Base-by-base conservation (phyloP, 2,888 invertebrate genomes). In the Drosophila mimetica region DNA sequence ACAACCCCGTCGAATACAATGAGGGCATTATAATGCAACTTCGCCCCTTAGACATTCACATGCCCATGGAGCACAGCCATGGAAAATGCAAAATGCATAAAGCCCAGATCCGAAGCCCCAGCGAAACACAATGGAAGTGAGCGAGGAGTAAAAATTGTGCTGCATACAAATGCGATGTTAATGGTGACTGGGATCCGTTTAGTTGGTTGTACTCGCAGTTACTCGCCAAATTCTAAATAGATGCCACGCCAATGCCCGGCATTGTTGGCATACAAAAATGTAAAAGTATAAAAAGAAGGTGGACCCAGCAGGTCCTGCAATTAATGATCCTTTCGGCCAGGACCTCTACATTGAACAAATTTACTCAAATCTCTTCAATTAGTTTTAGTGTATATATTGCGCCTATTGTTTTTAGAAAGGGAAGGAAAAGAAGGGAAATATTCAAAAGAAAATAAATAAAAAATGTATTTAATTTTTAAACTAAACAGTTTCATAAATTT, bases 311-410 rank as follows among this genome's bases (percentile, higher is more conserved):
- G 44, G 51, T 41, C 32, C 64, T 85, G 79, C 64, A 81, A 71
- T 81, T 85, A 86, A 86, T 81, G 85, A 86, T 85, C 82, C 72
- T 58, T 70, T 65, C 73, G 44, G 63, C 32, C 41, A 7, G 59
- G 34, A 8, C 44, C 28, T 4, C 52, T 34, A 41, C 18, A 59
- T 20, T 30, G 20, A 13, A 20, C 36, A 22, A 3, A 18, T 18
- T 39, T 5, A 16, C 6, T 3, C 8, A 14, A 37, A 14, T 16
- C 8, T 8, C 7, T 7, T n/a, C 6, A 2, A 34, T 34, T n/a
- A n/a, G n/a, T n/a, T n/a, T n/a, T n/a, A n/a, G n/a, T n/a, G n/a
- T n/a, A n/a, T n/a, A n/a, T n/a, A n/a, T n/a, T n/a, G n/a, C n/a
- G n/a, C n/a, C n/a, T n/a, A n/a, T n/a, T n/a, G n/a, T n/a, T n/a